Conservation (phyloP, 1,140 invertebrate genomes). For the Pseudomyrmex sp. region DNA sequence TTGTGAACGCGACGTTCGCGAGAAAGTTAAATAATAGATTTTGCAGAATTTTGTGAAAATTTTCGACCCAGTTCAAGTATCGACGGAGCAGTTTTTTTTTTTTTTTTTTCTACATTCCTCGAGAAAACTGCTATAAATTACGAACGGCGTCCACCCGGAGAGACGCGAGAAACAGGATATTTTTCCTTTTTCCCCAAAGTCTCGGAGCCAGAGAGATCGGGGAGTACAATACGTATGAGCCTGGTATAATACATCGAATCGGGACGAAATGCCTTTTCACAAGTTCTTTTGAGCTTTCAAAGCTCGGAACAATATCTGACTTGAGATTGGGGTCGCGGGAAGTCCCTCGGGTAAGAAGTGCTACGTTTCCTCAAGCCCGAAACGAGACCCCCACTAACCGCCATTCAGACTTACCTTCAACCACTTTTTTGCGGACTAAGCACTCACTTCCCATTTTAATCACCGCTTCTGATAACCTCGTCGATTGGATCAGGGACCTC, state of each 20-base stretch:
- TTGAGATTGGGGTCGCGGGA: slow-evolving; percentile 80
- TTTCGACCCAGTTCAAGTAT: background rate
- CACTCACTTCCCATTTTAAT: slow-evolving; percentile 78
- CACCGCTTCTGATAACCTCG: slow-evolving; percentile 76
- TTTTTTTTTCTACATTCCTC: slow-evolving; percentile 17
- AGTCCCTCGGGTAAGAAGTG: slow-evolving; percentile 80
- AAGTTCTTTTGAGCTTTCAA: slow-evolving; percentile 81
- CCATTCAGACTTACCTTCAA: slow-evolving; percentile 72
- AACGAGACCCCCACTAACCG: slow-evolving; percentile 72
- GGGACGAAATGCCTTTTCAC: slow-evolving; percentile 79
- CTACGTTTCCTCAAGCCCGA: slow-evolving; percentile 78
- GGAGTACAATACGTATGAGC: slow-evolving; percentile 76
- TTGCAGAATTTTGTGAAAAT: slow-evolving; percentile 1
- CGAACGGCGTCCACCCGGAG: slow-evolving; percentile 57
- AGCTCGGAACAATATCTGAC: slow-evolving; percentile 82
- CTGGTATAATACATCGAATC: slow-evolving; percentile 80
- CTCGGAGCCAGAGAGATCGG: slow-evolving; percentile 66
- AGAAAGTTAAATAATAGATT: no score
- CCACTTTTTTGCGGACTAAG: slow-evolving; percentile 72
- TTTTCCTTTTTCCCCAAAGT: slow-evolving; percentile 61
- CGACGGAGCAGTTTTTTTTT: slow-evolving; percentile 22
- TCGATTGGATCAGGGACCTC: slow-evolving; percentile 77
- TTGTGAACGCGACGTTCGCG: no score
- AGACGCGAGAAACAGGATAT: slow-evolving; percentile 53
- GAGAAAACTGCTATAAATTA: slow-evolving; percentile 68